These are phyloP conservation scores for Ariolimax columbianus DNA, from an alignment of 2,888 invertebrate genomes.

Conservation along the genomic window DNA sequence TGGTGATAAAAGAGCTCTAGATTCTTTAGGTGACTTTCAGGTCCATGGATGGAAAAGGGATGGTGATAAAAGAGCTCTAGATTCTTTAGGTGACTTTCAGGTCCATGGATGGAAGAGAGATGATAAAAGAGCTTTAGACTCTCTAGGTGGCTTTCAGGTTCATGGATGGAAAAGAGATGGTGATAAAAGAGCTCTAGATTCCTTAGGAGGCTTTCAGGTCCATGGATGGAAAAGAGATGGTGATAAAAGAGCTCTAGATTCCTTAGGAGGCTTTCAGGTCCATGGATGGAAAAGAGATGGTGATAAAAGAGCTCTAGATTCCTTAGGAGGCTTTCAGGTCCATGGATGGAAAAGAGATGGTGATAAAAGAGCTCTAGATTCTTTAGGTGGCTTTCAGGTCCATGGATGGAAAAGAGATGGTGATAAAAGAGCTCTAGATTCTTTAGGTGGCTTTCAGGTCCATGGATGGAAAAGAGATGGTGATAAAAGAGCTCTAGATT, in stretches of 20 bases:
- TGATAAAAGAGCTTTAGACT: constrained; percentile 43
- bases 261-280: constrained; percentile 42
- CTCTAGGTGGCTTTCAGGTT: constrained; percentile 47
- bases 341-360: constrained; percentile 46
- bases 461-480: constrained; percentile 48
- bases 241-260: constrained; percentile 34
- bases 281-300: constrained; percentile 42
- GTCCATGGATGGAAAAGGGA: constrained; percentile 49
- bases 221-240: constrained; percentile 51
- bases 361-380: constrained; percentile 38
- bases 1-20: constrained; percentile 39
- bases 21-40: constrained; percentile 46
- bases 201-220: constrained; percentile 51
- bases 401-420: constrained; percentile 46
- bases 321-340: constrained; percentile 43
- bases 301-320: constrained; percentile 39
- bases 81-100: constrained; percentile 47
- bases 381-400: constrained; percentile 45
- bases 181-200: constrained; percentile 47
- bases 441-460: constrained; percentile 48
- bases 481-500: constrained; percentile 43
- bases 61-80: constrained; percentile 32
- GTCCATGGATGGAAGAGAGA: constrained; percentile 49
- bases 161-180: constrained; percentile 43
- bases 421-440: constrained; percentile 39